Conservation (phyloP, 2,113 vertebrate genomes). For the Lepisosteus osseus region DNA sequence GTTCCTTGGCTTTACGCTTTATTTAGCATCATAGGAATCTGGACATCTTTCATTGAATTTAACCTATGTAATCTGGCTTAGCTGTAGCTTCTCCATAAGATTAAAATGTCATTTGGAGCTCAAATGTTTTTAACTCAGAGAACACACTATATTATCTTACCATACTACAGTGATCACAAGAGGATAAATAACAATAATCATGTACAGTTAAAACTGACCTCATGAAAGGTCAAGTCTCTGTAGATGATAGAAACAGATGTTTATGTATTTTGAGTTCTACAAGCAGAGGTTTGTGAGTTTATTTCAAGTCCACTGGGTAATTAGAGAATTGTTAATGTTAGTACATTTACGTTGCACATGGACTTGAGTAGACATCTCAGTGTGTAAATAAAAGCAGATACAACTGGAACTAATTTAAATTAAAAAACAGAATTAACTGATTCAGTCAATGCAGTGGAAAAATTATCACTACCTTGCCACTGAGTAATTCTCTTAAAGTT, state of each 20-base stretch:
- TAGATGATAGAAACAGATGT: conserved; percentile 51
- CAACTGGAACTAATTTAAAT: too few species aligned
- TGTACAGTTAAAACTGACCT: conserved; percentile 33
- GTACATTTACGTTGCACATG: conserved; percentile 17
- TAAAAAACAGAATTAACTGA: too few species aligned
- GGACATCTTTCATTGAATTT: too few species aligned
- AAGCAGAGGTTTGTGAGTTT: conserved; percentile 54
- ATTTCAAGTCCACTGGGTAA: conserved; percentile 46
- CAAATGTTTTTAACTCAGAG: conserved; percentile 32
- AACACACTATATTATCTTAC: conserved; percentile 41
- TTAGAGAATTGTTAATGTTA: conserved; percentile 29
- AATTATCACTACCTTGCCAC: too few species aligned
- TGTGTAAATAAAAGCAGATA: conserved; percentile 16
- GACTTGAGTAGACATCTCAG: conserved; percentile 16
- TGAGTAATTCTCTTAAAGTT: too few species aligned
- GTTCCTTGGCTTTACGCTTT: too few species aligned
- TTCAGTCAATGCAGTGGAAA: too few species aligned
- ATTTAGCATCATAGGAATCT: too few species aligned
- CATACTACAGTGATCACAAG: conserved; percentile 35
- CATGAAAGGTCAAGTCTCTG: conserved; percentile 41
- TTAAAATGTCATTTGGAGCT: too few species aligned
- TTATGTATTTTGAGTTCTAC: conserved; percentile 43
- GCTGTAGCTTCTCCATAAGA: too few species aligned
- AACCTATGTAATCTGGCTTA: too few species aligned
- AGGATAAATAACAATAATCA: conserved; percentile 55